Conservation (phyloP, 2,888 invertebrate genomes). For the Pyrgus malvae region DNA sequence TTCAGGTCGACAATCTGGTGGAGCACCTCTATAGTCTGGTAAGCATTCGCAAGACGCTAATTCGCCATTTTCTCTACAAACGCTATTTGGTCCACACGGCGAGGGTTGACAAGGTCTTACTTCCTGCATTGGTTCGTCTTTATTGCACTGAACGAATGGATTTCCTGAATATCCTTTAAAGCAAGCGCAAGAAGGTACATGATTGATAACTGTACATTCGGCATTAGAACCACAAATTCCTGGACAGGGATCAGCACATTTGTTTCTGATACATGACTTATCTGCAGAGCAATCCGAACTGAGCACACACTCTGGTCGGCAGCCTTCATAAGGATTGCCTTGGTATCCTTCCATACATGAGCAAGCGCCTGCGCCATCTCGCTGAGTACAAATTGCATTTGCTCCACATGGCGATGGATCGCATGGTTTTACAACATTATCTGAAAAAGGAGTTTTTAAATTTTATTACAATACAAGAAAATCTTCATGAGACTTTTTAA, state of each 20-base stretch:
- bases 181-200: constrained; percentile 93
- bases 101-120: constrained; percentile 87
- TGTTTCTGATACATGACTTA: constrained; percentile 90
- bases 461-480: background rate
- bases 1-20: constrained; percentile 88
- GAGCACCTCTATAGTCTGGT: constrained; percentile 85
- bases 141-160: constrained; percentile 79
- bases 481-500: too few relatives aligned
- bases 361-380: constrained; percentile 90
- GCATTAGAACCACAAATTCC: constrained; percentile 92
- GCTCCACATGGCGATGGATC: constrained; percentile 94
- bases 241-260: constrained; percentile 93
- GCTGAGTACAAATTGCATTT: constrained; percentile 89
- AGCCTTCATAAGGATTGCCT: constrained; percentile 93
- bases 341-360: constrained; percentile 90
- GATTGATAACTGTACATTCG: constrained; percentile 91
- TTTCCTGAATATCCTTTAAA: constrained; percentile 87
- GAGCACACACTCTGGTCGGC: constrained; percentile 92
- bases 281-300: constrained; percentile 93
- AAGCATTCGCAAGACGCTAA: constrained; percentile 88
- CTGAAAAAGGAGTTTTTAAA: constrained; percentile 51
- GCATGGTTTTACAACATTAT: constrained; percentile 86
- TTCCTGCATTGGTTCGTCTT: constrained; percentile 52
- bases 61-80: constrained; percentile 87
- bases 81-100: constrained; percentile 89